A percentile compares a stretch with the other conserved stretches of the same genome.
Conservation (phyloP, 2,797 vertebrate genomes). For the Tolypeutes matacus region DNA sequence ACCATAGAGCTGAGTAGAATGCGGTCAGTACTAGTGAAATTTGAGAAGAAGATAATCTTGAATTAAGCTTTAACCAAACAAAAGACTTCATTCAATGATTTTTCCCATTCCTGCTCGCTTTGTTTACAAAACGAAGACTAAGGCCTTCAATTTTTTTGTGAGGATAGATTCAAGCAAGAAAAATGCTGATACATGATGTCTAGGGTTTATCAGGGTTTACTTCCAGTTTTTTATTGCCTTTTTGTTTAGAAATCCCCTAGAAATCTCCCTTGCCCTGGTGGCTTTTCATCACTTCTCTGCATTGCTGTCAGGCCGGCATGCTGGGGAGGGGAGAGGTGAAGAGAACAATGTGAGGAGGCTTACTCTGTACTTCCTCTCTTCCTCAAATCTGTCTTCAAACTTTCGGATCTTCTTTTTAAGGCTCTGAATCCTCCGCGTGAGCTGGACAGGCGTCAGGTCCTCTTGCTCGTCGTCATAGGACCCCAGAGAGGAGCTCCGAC, state of each 20-base stretch:
- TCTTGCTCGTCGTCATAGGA: slow-evolving; percentile 95
- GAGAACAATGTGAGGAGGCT: slow-evolving; percentile 10
- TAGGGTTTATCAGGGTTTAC: background rate
- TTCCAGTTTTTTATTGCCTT: background rate
- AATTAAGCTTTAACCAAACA: slow-evolving; percentile 12
- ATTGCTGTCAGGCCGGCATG: accelerated
- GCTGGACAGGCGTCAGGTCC: slow-evolving; percentile 95
- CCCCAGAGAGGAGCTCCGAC: slow-evolving; percentile 95
- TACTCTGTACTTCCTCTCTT: slow-evolving; percentile 97
- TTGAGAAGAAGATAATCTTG: slow-evolving; percentile 8
- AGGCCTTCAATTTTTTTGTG: background rate
- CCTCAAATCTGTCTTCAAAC: slow-evolving; percentile 97
- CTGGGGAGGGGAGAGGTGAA: accelerated
- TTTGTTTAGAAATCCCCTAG: background rate
- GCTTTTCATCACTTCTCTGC: background rate
- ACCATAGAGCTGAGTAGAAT: background rate
- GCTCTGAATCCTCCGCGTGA: slow-evolving; percentile 96
- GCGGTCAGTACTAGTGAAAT: background rate
- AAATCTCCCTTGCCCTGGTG: background rate
- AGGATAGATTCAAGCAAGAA: background rate
- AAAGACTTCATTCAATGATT: background rate
- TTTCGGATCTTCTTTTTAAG: slow-evolving; percentile 98
- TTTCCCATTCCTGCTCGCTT: background rate
- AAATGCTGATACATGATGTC: background rate
- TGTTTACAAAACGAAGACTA: background rate